Base-by-base conservation (phyloP, 2,797 vertebrate genomes). In the Semotilus atromaculatus region DNA sequence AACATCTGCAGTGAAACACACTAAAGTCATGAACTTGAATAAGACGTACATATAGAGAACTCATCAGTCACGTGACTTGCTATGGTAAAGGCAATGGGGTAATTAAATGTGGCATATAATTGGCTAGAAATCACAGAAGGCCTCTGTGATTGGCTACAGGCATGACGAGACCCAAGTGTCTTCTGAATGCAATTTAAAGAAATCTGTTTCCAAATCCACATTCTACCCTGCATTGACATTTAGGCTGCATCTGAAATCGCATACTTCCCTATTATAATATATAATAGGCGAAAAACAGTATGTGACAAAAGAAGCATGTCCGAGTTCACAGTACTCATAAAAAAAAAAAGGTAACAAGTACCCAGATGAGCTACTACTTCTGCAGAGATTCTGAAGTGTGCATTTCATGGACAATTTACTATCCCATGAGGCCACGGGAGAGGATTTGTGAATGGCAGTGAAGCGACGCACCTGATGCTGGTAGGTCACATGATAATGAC, bases 1-100 rank as follows among this genome's bases (percentile, higher is more conserved):
- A 80, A 82, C 5, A 10, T 58, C 92, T 94, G 89, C 80, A 86
- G 73, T 80, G 29, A 71, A 75, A 81, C 2, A 82, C 80, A 89
- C 19, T 38, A 81, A 48, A 81, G 26, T 51, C 5, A 34, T 78
- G 7, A 66, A n/a, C 19, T 67, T 1, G 5, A 43, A 79, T 7
- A 80, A 78, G 8, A 36, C 67, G 31, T 36, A 55, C 34, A 74
- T 55, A 80, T 84, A 43, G 23, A 31, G 29, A n/a, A 60, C 14
- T 72, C 23, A 76, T 62, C 29, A 58, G 53, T 75, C 86, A 87
- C 73, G 74, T 89, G 82, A 82, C 43, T 55, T 55, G 7, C 70
- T 67, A 8, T 7, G 45, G 8, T 16, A 2, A 62, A 29, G 2
- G 5, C n/a, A 3, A 62, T 43, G 0, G 10, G 7, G 4, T 72